Evolutionary conservation across 2,113 vertebrate species (phyloP).

Genomic region (Colaptes auratus): DNA sequence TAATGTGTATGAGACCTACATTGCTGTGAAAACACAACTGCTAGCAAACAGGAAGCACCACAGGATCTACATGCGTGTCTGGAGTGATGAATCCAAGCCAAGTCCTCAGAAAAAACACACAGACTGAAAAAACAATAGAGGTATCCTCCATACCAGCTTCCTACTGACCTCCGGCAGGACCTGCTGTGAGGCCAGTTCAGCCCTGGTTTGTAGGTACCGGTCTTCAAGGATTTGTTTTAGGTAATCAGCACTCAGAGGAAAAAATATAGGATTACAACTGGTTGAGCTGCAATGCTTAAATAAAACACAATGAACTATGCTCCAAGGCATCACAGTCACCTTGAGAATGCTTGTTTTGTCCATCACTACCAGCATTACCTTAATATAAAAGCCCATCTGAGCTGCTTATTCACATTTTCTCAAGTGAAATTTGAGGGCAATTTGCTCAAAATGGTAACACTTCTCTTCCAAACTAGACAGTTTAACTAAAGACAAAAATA

Average conservation of each 20-base stretch:
- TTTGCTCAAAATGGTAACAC: background rate
- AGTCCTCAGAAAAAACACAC: background rate
- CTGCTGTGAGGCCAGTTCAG: accelerated
- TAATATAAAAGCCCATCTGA: background rate
- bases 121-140: background rate
- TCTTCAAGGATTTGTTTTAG: background rate
- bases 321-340: background rate
- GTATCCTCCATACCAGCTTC: background rate
- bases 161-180: background rate
- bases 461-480: background rate
- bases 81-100: background rate
- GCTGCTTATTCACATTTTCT: background rate
- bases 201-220: accelerated
- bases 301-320: background rate
- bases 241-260: background rate
- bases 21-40: background rate
- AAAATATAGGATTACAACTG: background rate
- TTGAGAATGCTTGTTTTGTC: background rate
- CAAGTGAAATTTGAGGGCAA: background rate
- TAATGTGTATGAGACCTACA: accelerated
- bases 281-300: background rate
- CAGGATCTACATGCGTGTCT: background rate
- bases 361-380: background rate
- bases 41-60: slow-evolving; percentile 5
- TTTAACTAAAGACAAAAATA: background rate